Base-by-base conservation (phyloP, 2,797 vertebrate species). In the Aldrovandia affinis region DNA sequence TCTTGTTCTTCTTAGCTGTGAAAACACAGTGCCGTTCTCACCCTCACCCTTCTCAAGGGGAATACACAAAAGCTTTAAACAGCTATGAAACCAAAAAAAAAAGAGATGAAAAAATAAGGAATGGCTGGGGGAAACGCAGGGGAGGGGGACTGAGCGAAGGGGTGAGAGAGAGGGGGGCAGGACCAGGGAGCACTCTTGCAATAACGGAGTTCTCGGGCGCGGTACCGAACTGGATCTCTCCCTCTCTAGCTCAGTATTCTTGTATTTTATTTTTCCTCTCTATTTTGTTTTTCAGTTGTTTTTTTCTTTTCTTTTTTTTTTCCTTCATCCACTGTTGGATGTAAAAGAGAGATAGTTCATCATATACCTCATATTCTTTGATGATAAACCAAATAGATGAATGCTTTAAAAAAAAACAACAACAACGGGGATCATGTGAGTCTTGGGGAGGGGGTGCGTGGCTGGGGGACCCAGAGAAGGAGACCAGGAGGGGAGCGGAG, bases 291-390 rank as follows among this genome's bases (percentile, higher is more conserved):
- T 22, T 81, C 86, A 88, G 88, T 75, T 83, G 86, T 91, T 91
- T 82, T 79, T 80, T 85, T 91, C 93, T 86, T 91, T 81, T 90
- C 81, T 87, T 52, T 84, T 55, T 81, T 81, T 89, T 89, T 91
- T 90, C 88, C 88, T 87, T 90, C 84, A 87, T 91, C 91, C 94
- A 89, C 89, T 93, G 89, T 90, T 87, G 92, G 93, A 92, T 93
- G 93, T 93, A 93, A 94, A 94, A 96, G 96, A 96, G 95, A 97
- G 96, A 97, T 95, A 97, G 96, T 96, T 96, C 95, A 95, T 97
- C 96, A 96, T 96, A 97, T 97, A 97, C 97, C 97, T 97, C 97
- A 97, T 96, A 94, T 96, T 96, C 96, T 96, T 96, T 95, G 95
- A 96, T 95, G 96, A 96, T 95, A 96, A 95, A 96, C 96, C 96